These are phyloP conservation scores for Amphimedon queenslandica DNA, from an alignment of 37 sponge, comb jelly and placozoan genomes.

Conservation along the genomic window DNA sequence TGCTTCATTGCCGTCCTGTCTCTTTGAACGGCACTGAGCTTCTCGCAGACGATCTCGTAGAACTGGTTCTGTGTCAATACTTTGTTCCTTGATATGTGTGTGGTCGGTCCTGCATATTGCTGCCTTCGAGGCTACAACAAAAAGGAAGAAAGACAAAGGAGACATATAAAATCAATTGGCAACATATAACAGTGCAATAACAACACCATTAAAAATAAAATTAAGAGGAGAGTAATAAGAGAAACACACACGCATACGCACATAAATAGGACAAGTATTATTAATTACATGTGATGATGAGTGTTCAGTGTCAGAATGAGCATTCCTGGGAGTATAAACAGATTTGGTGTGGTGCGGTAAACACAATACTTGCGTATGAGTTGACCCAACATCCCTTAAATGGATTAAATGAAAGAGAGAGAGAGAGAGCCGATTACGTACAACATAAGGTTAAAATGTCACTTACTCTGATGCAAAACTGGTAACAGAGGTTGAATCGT, in stretches of 20 bases:
- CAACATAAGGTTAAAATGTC: neutral
- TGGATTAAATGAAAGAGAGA: neutral
- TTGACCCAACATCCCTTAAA: conserved; percentile 2
- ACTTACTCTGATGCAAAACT: conserved; percentile 55
- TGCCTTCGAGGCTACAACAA: neutral
- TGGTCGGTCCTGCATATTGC: neutral
- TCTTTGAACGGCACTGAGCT: neutral
- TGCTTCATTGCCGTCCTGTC: conserved; percentile 45
- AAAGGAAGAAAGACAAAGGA: neutral
- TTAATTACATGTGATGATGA: conserved; percentile 1
- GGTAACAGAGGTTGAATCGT: conserved; percentile 46
- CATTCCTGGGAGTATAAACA: neutral
- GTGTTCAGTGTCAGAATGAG: conserved; percentile 12
- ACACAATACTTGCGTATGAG: neutral
- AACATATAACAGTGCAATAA: too few species aligned
- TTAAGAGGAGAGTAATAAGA: too few species aligned
- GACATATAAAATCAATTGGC: neutral
- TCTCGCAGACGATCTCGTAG: neutral
- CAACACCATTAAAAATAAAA: too few species aligned
- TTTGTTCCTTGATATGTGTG: neutral
- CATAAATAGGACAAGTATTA: neutral
- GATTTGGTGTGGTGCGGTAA: neutral
- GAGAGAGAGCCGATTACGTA: conserved; percentile 4
- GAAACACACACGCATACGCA: too few species aligned
- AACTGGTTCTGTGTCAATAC: neutral